Base-by-base conservation (phyloP, 2,113 vertebrate genomes). In the Scalopus aquaticus region DNA sequence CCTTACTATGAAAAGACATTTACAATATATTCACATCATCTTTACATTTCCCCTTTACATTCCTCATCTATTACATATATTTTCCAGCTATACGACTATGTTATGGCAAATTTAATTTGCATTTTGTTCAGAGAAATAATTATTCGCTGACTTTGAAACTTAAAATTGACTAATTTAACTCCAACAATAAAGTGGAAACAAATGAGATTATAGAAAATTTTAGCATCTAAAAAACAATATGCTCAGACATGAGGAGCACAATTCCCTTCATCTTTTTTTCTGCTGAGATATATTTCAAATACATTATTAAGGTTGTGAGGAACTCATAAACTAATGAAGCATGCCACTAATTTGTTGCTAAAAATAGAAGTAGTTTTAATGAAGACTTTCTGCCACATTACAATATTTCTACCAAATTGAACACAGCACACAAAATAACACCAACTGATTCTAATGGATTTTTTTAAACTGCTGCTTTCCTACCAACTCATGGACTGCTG, bases 361-460 rank as follows among this genome's bases (percentile, higher is more conserved):
- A 76, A 78, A 39, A 46, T 24, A 93, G 26, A 70, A 35, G 76
- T 64, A 67, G 35, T 49, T 56, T 70, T 92, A 88, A 81, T 58
- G 39, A 93, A 9, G 78, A 17, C 2, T 13, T 96, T 76, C 28
- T 84, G 51, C 72, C 19, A 60, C 28, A 70, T 81, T 42, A 87
- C 10, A 90, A 32, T 70, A 95, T 78, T 87, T 91, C 39, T 84
- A 89, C 7, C 9, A 78, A 95, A 95, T 0, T 70, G 67, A 77
- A 65, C 44, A 93, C n/a, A 96, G 22, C 6, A 32, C 93, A 51
- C 65, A 94, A 95, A 96, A 80, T 77, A 89, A 54, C 49, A 93
- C 11, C 20, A 19, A 87, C 0, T 39, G 39, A 30, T n/a, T 60
- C 64, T 76, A 76, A 60, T 93, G 69, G 28, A 32, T 65, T 94